Conservation (phyloP, 2,888 invertebrate species). For the Sabellastarte sp. region DNA sequence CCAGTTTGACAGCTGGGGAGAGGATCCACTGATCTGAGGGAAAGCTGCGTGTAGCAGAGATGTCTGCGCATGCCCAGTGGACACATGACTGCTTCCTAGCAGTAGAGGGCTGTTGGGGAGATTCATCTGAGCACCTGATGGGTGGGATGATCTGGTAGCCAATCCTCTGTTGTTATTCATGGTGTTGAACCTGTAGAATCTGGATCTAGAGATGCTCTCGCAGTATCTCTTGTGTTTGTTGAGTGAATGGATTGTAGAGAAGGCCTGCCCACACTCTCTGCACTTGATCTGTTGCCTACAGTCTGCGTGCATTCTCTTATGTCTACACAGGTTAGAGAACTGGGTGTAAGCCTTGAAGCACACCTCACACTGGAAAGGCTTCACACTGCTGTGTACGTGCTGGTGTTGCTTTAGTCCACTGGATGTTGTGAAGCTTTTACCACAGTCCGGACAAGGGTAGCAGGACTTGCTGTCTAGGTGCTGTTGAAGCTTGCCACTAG, state of each 20-base stretch:
- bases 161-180: neutral
- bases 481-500: too few species aligned
- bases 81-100: neutral
- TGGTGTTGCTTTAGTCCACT: conserved; percentile 98
- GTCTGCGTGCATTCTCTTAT: conserved; percentile 97
- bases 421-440: conserved; percentile 96
- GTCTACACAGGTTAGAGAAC: conserved; percentile 98
- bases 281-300: conserved; percentile 91
- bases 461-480: neutral
- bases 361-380: conserved; percentile 80
- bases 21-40: neutral
- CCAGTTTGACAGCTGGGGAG: neutral
- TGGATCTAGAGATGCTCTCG: conserved; percentile 67
- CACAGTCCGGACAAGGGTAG: conserved; percentile 80
- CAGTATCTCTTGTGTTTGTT: conserved; percentile 96
- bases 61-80: neutral
- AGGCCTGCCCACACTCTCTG: conserved; percentile 88
- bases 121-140: too few species aligned
- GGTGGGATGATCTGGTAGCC: too few species aligned
- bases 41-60: neutral
- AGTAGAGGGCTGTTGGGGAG: neutral
- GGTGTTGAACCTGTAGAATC: neutral
- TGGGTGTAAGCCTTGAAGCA: conserved; percentile 98
- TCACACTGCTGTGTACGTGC: conserved; percentile 97
- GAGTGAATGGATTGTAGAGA: conserved; percentile 86